Evolutionary conservation across 2,888 invertebrate genomes (phyloP).

Genomic region (Apamea anceps): DNA sequence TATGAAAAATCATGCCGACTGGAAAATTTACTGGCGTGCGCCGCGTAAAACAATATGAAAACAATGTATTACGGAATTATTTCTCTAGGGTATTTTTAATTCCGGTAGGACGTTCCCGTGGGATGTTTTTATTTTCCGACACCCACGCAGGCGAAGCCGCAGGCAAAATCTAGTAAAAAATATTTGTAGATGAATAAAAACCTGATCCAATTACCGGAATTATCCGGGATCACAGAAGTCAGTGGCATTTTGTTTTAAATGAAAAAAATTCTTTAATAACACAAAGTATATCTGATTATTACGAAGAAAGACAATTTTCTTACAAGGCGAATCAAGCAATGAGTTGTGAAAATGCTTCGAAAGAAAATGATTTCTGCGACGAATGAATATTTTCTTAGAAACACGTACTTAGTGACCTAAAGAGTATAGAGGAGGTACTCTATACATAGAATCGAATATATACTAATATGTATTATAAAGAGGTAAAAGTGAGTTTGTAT

Average conservation of each 20-base stretch:
- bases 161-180: too few relatives aligned
- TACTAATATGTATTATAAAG: background rate
- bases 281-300: slow-evolving; percentile 17
- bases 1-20: too few relatives aligned
- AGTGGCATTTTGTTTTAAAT: background rate
- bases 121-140: background rate
- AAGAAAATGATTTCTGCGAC: slow-evolving; percentile 3
- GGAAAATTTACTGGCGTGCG: too few relatives aligned
- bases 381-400: background rate
- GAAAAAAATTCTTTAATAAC: background rate
- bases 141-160: too few relatives aligned
- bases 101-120: too few relatives aligned
- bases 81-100: too few relatives aligned
- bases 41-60: too few relatives aligned
- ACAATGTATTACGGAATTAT: too few relatives aligned
- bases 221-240: background rate
- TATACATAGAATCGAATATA: too few relatives aligned
- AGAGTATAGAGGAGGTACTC: background rate
- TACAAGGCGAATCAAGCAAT: slow-evolving; percentile 8
- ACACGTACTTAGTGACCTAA: background rate
- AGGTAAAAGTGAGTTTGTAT: background rate
- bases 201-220: background rate
- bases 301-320: background rate
- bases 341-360: background rate
- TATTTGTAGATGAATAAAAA: background rate